phyloP scores from a whole-genome alignment of 2,113 vertebrate species.

The Carlito syrichta region DNA sequence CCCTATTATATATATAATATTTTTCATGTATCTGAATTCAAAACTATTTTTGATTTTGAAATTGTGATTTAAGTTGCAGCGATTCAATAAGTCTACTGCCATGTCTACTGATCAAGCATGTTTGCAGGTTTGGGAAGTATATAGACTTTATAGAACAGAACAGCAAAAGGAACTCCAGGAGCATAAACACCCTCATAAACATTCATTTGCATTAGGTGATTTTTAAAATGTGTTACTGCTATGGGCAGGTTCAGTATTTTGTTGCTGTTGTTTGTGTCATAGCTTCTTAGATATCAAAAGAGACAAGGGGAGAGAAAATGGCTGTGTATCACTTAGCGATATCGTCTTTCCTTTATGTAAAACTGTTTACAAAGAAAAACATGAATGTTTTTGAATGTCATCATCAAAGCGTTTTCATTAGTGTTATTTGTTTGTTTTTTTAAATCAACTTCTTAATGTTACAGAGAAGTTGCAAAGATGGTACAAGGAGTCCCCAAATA shows the following conservation, averaged over 20 bases:
- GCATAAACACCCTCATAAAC: conserved; percentile 61
- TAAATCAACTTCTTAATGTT: too few species aligned
- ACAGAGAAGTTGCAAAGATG: not conserved
- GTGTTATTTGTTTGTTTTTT: not conserved
- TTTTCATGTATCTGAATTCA: conserved; percentile 19
- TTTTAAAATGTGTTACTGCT: conserved; percentile 34
- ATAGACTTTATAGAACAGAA: not conserved
- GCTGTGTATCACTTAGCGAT: not conserved
- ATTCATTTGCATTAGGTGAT: conserved; percentile 22
- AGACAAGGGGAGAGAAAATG: not conserved
- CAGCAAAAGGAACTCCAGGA: conserved; percentile 43
- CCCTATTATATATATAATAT: conserved; percentile 39
- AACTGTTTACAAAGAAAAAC: not conserved
- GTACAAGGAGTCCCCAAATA: not conserved
- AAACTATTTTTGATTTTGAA: conserved; percentile 45
- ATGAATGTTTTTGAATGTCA: not conserved
- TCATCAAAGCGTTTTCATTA: not conserved
- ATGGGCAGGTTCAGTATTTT: not conserved
- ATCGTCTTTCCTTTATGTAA: not conserved
- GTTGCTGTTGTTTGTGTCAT: not conserved
- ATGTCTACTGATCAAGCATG: conserved; percentile 69
- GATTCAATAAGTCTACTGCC: conserved; percentile 75
- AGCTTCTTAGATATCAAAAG: conserved; percentile 4
- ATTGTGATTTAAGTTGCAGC: conserved; percentile 46
- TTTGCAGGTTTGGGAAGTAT: conserved; percentile 23